Evolutionary conservation across 2,797 vertebrate species (phyloP), one percentile per base, ranked within the genome.

Genomic region (Sphenodon punctatus): DNA sequence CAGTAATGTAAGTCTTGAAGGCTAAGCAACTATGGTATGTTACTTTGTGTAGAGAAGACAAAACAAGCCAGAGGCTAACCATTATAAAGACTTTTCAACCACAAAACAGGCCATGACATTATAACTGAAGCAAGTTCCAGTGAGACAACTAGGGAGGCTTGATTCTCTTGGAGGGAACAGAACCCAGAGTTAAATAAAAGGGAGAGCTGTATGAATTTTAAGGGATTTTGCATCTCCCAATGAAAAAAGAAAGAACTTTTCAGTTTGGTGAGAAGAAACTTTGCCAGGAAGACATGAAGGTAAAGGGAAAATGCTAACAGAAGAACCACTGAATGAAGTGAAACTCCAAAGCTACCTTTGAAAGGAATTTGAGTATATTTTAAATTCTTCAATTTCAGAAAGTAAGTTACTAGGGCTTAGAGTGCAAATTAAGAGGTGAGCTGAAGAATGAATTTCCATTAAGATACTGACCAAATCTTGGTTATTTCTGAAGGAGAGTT

Each of bases 51-150:
- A 42, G 9, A 19, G 53, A 76, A 32, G 30, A 6, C 16, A 60
- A 1, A 11, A 30, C 10, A 48, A 56, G 13, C 68, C 51, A 67
- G 22, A 16, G 39, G 32, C 42, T 41, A 53, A 49, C 38, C 42
- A 7, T 41, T 1, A 0, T 3, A 20, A 63, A 4, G 17, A 76
- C 11, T 3, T 39, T 3, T 1, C 1, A 10, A 5, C 60, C 13
- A 43, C 59, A 51, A 77, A 87, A 30, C 2, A 4, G 16, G 4
- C 34, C 32, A 36, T 13, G 32, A 32, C 20, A 58, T 34, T 23
- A 22, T 12, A 36, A 55, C 32, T 36, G 32, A 11, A 58, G 55
- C 4, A 34, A 58, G 32, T 36, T 2, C 2, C 32, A 58, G 58
- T 36, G 12, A 23, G 55, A 34, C 23, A 30, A n/a, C n/a, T n/a